Evolutionary conservation across 2,888 invertebrate species (phyloP), one percentile per base, ranked within the genome.

Genomic region (Limnephilus marmoratus): DNA sequence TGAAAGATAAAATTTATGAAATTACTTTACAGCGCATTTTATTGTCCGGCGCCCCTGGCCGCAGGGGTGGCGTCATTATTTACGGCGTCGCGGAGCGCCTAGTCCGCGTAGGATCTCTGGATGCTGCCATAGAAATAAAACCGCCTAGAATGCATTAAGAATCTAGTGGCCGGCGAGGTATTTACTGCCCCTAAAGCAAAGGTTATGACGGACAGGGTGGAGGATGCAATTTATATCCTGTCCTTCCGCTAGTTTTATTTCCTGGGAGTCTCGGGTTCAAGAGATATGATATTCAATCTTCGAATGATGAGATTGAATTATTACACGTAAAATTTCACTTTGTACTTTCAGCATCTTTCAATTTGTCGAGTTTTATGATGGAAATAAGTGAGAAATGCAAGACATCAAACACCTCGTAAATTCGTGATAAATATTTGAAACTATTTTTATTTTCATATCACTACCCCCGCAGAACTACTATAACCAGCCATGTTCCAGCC

Each of bases 61-160:
- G 83, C 81, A 82, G 90, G 90, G 90, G 91, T 80, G 81, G 90
- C 81, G 81, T 34, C 83, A 88, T 92, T 92, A 92, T 92, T 92
- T 92, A 92, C 81, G 49, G 92, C 89, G 92, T 83, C 92, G 90
- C 89, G 90, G 81, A 88, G 91, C 90, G 81, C 31, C 87, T 24
- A 83, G 83, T 37, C 90, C 81, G 89, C 91, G 81, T 24, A 68
- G n/a, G 5, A 68, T 68, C 68, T 68, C 68, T 68, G 68, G 68
- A 68, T 68, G 68, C 68, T 68, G 68, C 68, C 24, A n/a, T 68
- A 68, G 37, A 89, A 68, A 89, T 81, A 89, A 89, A 89, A 89
- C 15, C 24, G 37, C 80, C 34, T 89, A 89, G 88, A 89, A 89
- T 89, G 88, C 88, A 89, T 89, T 89, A 89, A 89, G 88, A 89